Evolutionary conservation across 1,140 invertebrate genomes (phyloP).

Genomic region (Heliconius eleuchia): DNA sequence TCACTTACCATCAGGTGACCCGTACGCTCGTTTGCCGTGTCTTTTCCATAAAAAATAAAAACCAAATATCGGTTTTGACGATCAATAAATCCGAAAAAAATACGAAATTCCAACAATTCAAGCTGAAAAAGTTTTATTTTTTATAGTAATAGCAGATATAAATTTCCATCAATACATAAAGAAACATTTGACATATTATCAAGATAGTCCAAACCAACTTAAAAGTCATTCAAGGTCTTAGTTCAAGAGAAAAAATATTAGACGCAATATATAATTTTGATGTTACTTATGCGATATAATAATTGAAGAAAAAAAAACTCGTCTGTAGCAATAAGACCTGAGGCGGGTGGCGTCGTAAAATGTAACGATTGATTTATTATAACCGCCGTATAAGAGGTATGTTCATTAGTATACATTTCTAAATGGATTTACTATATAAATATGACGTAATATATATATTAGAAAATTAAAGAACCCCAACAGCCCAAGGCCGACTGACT

Average conservation of each 20-base stretch:
- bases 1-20: too few relatives aligned
- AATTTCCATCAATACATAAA: too few relatives aligned
- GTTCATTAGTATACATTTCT: background rate
- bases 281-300: background rate
- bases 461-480: too few relatives aligned
- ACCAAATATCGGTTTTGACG: too few relatives aligned
- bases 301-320: background rate
- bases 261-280: background rate
- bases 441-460: background rate
- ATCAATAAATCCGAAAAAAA: too few relatives aligned
- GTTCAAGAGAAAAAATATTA: conserved; percentile 2
- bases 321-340: background rate
- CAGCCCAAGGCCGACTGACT: too few relatives aligned
- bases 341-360: background rate
- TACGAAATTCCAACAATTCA: too few relatives aligned
- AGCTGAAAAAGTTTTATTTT: too few relatives aligned
- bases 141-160: too few relatives aligned
- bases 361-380: background rate
- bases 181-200: background rate
- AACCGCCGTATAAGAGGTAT: background rate
- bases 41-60: too few relatives aligned
- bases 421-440: background rate
- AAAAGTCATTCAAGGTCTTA: background rate
- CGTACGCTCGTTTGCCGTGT: too few relatives aligned
- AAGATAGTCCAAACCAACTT: background rate